Evolutionary conservation across 2,888 invertebrate genomes (phyloP), one percentile per base, ranked within the genome.

Genomic region (Drosophila aldrichi): DNA sequence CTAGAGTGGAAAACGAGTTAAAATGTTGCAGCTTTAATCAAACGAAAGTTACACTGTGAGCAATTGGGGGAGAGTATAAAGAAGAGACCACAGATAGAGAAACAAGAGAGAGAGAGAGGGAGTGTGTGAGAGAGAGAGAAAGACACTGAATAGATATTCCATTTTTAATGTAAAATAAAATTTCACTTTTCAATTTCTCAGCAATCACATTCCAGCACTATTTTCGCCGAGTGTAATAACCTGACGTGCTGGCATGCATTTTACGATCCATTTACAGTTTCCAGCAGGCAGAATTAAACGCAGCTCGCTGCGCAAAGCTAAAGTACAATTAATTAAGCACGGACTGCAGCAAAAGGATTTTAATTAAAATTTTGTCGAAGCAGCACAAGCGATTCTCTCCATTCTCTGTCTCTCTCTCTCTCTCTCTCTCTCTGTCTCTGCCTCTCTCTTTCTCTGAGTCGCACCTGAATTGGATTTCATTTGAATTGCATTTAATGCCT

Each of bases 321-420:
- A 84, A 83, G 85, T 88, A 72, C 85, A 81, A 77, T 88, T 83
- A 88, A 88, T 83, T 85, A 83, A 88, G 73, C 74, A 70, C 74
- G 70, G 58, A 64, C 62, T 55, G 58, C 63, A 48, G 58, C 48
- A 73, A 60, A 78, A 74, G 72, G 88, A 88, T 83, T 83, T 88
- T 83, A 83, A 82, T 83, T 83, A 83, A 72, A 88, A 82, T 88
- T 78, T 79, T 79, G 83, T 77, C 70, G 83, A 85, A 86, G 80
- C 80, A 70, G 80, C 82, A 79, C 51, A 85, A 82, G 86, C 70
- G 60, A 32, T 12, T 49, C 29, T 29, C 38, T 49, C 43, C n/a
- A 20, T 4, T 18, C 22, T 12, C 56, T 4, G 36, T 20, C 6
- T 32, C 16, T 6, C 29, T 18, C 18, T 25, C 51, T 36, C 22